Conservation (phyloP, 2,888 invertebrate species). For the Anarsia innoxiella region DNA sequence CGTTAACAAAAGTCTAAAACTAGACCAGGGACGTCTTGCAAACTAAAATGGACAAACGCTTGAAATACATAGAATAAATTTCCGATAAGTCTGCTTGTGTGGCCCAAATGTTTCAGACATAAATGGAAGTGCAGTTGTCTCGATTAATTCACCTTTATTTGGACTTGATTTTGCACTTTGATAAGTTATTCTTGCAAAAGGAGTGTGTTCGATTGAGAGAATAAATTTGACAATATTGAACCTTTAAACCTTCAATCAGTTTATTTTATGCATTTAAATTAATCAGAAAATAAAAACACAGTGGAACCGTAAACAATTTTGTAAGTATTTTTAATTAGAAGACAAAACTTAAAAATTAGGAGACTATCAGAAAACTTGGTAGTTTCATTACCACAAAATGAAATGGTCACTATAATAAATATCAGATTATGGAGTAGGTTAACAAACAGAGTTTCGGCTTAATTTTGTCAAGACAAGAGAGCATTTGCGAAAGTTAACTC, state of each 20-base stretch:
- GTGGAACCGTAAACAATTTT: background rate
- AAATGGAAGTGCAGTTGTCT: constrained; percentile 26
- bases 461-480: too few species aligned
- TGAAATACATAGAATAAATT: constrained; percentile 23
- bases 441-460: too few species aligned
- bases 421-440: too few species aligned
- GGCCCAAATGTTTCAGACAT: constrained; percentile 33
- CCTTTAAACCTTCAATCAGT: too few species aligned
- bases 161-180: constrained; percentile 8
- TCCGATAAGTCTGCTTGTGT: constrained; percentile 23
- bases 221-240: too few species aligned
- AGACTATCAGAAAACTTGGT: too few species aligned
- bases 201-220: too few species aligned
- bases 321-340: background rate
- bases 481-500: too few species aligned
- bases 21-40: constrained; percentile 19
- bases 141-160: constrained; percentile 12
- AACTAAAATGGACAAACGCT: constrained; percentile 27
- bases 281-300: too few species aligned
- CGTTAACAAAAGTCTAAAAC: constrained; percentile 4
- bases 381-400: too few species aligned
- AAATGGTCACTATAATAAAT: too few species aligned
- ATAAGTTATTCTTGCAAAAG: constrained; percentile 11
- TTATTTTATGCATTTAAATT: too few species aligned
- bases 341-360: background rate